Conservation (phyloP, 2,113 vertebrate species). For the Esox niger region DNA sequence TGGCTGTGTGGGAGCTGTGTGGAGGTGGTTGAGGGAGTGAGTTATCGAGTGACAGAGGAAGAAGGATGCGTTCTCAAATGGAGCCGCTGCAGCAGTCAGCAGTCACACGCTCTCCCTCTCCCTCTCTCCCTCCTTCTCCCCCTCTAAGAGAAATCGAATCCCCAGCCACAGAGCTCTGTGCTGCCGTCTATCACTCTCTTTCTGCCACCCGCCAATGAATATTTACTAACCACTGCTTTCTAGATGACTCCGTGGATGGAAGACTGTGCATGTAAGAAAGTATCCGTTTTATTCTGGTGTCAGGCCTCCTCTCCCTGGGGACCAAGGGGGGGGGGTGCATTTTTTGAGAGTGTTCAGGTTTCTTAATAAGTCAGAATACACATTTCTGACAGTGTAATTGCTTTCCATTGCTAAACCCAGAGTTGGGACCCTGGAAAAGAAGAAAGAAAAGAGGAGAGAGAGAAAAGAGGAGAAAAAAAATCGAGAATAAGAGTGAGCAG, state of each 20-base stretch:
- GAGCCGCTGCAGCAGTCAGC: conserved; percentile 33
- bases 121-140: not conserved
- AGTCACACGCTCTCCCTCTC: conserved; percentile 7
- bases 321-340: conserved; percentile 72
- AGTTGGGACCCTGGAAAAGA: conserved; percentile 39
- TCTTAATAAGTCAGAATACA: conserved; percentile 95
- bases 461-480: conserved; percentile 54
- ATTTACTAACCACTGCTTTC: conserved; percentile 59
- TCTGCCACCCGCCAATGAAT: conserved; percentile 52
- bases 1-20: not conserved
- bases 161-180: no score
- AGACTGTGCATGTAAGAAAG: conserved; percentile 47
- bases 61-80: conserved; percentile 35
- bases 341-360: conserved; percentile 80
- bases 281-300: conserved; percentile 70
- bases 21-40: conserved; percentile 16
- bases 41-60: conserved; percentile 38
- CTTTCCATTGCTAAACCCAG: conserved; percentile 77
- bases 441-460: conserved; percentile 50
- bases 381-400: conserved; percentile 95
- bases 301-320: conserved; percentile 65
- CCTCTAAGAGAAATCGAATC: no score
- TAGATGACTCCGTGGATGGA: conserved; percentile 47
- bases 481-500: conserved; percentile 64
- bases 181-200: conserved; percentile 17